Percentiles rank a stretch among this genome's conserved stretches.
phyloP scores from a whole-genome alignment of 2,888 invertebrate species.

The Thalpophila matura region DNA sequence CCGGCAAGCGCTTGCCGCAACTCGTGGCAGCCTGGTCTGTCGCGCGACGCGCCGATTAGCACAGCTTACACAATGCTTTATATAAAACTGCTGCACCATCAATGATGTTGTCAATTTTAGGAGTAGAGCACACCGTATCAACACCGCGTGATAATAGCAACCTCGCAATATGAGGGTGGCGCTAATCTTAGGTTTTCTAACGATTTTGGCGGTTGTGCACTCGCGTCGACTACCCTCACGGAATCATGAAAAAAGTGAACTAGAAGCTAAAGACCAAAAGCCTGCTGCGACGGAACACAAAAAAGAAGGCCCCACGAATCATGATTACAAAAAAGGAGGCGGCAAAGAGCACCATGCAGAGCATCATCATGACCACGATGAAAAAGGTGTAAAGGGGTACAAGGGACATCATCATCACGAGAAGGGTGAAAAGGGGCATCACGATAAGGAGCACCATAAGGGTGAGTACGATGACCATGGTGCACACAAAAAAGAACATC shows the following conservation, averaged over 20 bases:
- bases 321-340: conserved; percentile 92
- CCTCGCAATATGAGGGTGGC: conserved; percentile 79
- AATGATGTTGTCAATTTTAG: conserved; percentile 82
- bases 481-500: conserved; percentile 92
- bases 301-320: conserved; percentile 84
- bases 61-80: conserved; percentile 88
- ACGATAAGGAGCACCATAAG: conserved; percentile 92
- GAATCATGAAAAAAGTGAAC: conserved; percentile 62
- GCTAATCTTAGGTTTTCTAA: conserved; percentile 76
- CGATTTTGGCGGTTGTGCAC: conserved; percentile 72
- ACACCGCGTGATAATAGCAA: conserved; percentile 63
- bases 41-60: conserved; percentile 82
- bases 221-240: conserved; percentile 76
- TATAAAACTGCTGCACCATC: conserved; percentile 88
- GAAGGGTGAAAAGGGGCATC: conserved; percentile 93
- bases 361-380: conserved; percentile 92
- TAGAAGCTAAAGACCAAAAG: conserved; percentile 74
- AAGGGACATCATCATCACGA: conserved; percentile 93
- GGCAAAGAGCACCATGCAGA: conserved; percentile 93
- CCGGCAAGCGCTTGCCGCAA: conserved; percentile 72
- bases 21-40: conserved; percentile 66
- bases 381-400: conserved; percentile 94
- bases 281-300: conserved; percentile 86
- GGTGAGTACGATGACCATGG: conserved; percentile 92
- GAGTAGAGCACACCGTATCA: conserved; percentile 75